Evolutionary conservation across 2,888 invertebrate genomes (phyloP), one percentile per base, ranked within the genome.

Genomic region (Junonia oenone): DNA sequence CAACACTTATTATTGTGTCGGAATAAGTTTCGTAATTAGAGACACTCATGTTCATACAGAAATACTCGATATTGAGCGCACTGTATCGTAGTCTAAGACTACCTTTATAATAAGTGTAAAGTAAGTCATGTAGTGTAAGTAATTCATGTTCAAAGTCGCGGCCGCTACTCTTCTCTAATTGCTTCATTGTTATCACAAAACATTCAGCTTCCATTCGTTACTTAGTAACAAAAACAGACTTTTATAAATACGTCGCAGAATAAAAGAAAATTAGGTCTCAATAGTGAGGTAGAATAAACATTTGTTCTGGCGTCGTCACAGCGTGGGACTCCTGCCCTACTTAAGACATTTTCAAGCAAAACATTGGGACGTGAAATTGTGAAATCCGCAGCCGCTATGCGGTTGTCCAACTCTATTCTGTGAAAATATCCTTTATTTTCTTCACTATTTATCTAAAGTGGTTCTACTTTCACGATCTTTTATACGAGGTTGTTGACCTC

Each of bases 291-390:
- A 57, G 54, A 56, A 61, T 54, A 64, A 62, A 64, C 56, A 61
- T 65, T 65, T 56, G 52, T 58, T 58, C 59, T 58, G 50, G 53
- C 48, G 38, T 59, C 56, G 55, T 37, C 59, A 50, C 53, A 29
- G 29, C 8, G 22, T 40, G 46, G 19, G 45, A 56, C 45, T 56
- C 26, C 40, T 57, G 59, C 45, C 59, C 65, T 55, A 63, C 61
- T 63, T 65, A 56, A 56, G 50, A 53, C 52, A 59, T 62, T 63
- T 63, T 58, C 59, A 61, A 61, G 59, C 56, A 60, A 62, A 63
- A 63, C 54, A 60, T 46, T 22, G 49, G 19, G 15, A 40, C 33
- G 45, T 43, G 14, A 52, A 55, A 59, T 50, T 58, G 49, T 37
- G 26, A 45, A 29, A 51, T 50, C 49, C 33, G 22, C 33, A 55